These are phyloP conservation scores for Nanorana parkeri DNA, from an alignment of 2,113 vertebrate genomes.

Conservation along the genomic window DNA sequence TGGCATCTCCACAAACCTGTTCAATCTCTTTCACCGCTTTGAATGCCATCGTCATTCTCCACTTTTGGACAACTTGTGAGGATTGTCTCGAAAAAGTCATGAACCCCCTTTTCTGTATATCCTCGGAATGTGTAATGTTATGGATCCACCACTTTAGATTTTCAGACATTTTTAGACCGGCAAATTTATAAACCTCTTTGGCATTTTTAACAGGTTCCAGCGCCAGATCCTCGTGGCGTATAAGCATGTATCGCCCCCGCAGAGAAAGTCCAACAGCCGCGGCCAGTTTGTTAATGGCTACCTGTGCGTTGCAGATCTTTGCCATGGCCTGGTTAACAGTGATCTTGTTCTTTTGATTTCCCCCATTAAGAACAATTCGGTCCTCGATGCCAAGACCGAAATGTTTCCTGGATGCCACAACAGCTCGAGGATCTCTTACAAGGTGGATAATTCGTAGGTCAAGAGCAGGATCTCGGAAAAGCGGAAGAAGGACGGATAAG, in stretches of 20 bases:
- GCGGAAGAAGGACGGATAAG: constrained; percentile 83
- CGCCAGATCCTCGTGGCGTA: constrained; percentile 91
- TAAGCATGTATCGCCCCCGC: constrained; percentile 80
- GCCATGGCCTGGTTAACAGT: constrained; percentile 71
- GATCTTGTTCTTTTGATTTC: background rate
- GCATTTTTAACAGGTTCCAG: constrained; percentile 73
- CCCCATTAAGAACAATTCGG: constrained; percentile 72
- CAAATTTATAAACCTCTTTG: constrained; percentile 79
- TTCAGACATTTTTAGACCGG: constrained; percentile 76
- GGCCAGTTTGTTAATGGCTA: constrained; percentile 77
- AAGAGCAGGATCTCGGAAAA: constrained; percentile 83
- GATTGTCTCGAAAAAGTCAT: constrained; percentile 81
- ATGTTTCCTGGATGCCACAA: constrained; percentile 78
- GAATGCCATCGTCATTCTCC: constrained; percentile 80
- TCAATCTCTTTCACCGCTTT: constrained; percentile 79
- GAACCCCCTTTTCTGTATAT: constrained; percentile 75
- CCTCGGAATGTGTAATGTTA: constrained; percentile 83
- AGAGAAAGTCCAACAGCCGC: constrained; percentile 73
- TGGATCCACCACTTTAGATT: constrained; percentile 82
- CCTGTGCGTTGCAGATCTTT: constrained; percentile 86
- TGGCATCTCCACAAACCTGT: constrained; percentile 80
- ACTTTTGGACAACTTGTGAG: constrained; percentile 81
- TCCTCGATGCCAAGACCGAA: constrained; percentile 71
- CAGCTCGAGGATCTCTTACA: constrained; percentile 89
- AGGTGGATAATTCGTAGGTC: constrained; percentile 91